Evolutionary conservation across 2,888 invertebrate genomes (phyloP), one percentile per base, ranked within the genome.

Genomic region (Platycheirus albimanus): DNA sequence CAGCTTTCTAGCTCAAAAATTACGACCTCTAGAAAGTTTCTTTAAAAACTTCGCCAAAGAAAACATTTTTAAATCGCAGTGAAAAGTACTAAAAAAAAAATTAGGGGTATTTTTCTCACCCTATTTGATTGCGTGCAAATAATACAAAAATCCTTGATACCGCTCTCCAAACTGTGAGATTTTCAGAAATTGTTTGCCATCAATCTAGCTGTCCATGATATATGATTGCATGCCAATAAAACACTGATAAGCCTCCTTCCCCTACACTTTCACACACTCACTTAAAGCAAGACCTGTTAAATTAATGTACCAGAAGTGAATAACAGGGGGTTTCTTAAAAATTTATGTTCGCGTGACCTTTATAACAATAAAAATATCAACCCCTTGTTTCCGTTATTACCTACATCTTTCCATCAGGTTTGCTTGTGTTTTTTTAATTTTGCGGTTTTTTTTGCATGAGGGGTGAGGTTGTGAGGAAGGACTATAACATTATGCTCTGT

Each of bases 361-460:
- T 69, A 83, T 58, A 83, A 74, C 56, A 72, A 74, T 56, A 81
- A 76, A 76, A 76, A 43, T 71, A 61, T 71, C 71, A 76, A 69
- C 56, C 63, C 51, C 64, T 19, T 24, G 47, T 47, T 19, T 47
- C 47, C 47, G 19, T 19, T 7, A n/a, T n/a, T 17, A 45, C 19
- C n/a, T 24, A 24, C 24, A 5, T n/a, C 24, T 7, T 33, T 19
- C 47, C 19, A 19, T n/a, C 20, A 15, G 15, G 15, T 7, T 3
- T 6, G 8, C 47, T 8, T 11, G 1, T 49, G 13, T 43, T 41
- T 58, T 15, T 28, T 43, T 3, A 28, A 10, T 17, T 30, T 7
- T 38, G n/a, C 13, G 43, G 30, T 17, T 13, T 43, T 6, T 36
- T 36, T n/a, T 6, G 36, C 11, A 36, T 10, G n/a, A 5, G 10